Evolutionary conservation across 2,113 vertebrate genomes (phyloP), one percentile per base, ranked within the genome.

Genomic region (Colistium nudipinnis): DNA sequence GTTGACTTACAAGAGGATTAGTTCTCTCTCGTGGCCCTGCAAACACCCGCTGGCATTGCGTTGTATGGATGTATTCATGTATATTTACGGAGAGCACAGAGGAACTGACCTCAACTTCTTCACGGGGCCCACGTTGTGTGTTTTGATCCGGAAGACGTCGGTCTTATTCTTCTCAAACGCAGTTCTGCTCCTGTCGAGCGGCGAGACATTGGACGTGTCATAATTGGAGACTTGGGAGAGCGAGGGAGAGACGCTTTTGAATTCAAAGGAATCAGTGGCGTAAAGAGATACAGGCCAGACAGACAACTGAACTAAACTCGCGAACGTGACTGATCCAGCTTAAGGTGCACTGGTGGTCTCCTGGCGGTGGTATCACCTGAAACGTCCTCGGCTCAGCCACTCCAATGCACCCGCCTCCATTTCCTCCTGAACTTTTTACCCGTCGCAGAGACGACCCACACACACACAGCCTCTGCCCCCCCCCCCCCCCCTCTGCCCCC

Each of bases 101-200:
- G 6, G 8, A 14, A 0, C 19, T 65, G 43, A 99, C 97, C 98
- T 98, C 77, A 98, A 91, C 87, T 99, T 99, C 87, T 92, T 96
- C 82, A 99, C 86, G 53, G 95, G 93, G 62, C 98, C 98, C 0
- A 99, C 96, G 0, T 99, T 98, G 87, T 99, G 96, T 47, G 97
- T 99, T 94, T 97, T 97, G 31, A 99, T 90, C n/a, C 96, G 93
- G 75, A 99, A 99, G 62, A 99, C 95, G 1, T 99, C 96, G 0
- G 95, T 95, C 55, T 99, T 99, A 81, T 95, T 96, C 88, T 96
- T 98, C 91, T 95, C 95, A 60, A 99, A 99, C 27, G 97, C 97
- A 0, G 94, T 96, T 81, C 95, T 90, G 77, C 96, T 98, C 92
- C 98, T 99, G 93, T 43, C 91, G 35, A 88, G 70, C 62, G 86